Evolutionary conservation across 2,888 invertebrate genomes (phyloP).

Genomic region (Mythimna loreyi): DNA sequence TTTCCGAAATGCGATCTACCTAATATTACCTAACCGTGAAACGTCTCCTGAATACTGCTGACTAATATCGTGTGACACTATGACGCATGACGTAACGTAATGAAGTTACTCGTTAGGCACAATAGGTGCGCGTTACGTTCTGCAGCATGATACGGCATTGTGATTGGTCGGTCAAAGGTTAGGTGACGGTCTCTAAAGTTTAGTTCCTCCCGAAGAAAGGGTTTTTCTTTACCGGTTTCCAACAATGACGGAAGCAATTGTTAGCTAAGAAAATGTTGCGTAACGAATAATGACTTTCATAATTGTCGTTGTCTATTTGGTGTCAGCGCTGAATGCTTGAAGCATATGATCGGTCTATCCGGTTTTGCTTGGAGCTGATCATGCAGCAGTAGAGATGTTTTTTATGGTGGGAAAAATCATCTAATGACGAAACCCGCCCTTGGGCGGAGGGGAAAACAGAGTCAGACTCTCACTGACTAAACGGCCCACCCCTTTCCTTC

Average conservation of each 20-base stretch:
- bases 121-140: constrained; percentile 41
- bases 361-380: too few relatives aligned
- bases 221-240: background rate
- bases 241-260: background rate
- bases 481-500: too few relatives aligned
- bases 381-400: too few relatives aligned
- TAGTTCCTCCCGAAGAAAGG: background rate
- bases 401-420: too few relatives aligned
- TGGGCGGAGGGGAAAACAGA: too few relatives aligned
- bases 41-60: constrained; percentile 48
- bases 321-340: too few relatives aligned
- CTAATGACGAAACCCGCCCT: too few relatives aligned
- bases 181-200: background rate
- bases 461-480: too few relatives aligned
- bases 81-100: constrained; percentile 37
- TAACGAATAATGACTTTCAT: background rate
- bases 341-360: too few relatives aligned
- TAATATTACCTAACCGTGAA: constrained; percentile 49
- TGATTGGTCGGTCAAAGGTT: constrained; percentile 26
- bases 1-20: constrained; percentile 56
- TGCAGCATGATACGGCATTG: constrained; percentile 18
- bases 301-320: too few relatives aligned
- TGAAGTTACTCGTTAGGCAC: constrained; percentile 34
- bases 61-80: constrained; percentile 17
- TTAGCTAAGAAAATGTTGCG: background rate